phyloP scores from a whole-genome alignment of 1,140 invertebrate genomes.

The Drosophila pallidifrons region DNA sequence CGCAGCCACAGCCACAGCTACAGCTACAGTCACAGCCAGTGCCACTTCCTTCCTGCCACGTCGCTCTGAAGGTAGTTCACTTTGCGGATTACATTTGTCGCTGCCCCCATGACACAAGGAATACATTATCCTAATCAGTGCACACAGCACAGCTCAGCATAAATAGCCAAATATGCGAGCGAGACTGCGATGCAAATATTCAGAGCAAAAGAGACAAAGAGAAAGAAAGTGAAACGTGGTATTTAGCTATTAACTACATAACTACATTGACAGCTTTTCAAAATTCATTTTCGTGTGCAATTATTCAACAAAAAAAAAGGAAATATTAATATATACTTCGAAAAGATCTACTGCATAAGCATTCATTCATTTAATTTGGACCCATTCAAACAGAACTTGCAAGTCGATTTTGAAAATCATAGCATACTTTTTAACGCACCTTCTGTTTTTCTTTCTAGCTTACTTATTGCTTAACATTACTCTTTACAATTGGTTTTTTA shows the following conservation, averaged over 20 bases:
- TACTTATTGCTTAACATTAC: too few relatives aligned
- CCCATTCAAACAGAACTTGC: too few relatives aligned
- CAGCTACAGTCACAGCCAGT: too few relatives aligned
- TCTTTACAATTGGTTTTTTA: too few relatives aligned
- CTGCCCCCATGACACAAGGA: constrained; percentile 20
- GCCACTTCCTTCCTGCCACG: constrained; percentile 14
- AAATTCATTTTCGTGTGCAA: background rate
- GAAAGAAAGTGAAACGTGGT: too few relatives aligned
- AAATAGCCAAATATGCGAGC: constrained; percentile 6
- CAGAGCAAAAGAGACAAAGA: background rate
- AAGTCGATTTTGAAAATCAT: too few relatives aligned
- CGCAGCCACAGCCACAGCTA: too few relatives aligned
- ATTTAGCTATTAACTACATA: background rate
- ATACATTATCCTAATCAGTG: constrained; percentile 34
- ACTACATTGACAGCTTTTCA: constrained; percentile 8
- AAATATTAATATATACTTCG: background rate
- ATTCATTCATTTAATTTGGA: too few relatives aligned
- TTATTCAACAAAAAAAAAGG: background rate
- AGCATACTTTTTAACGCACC: too few relatives aligned
- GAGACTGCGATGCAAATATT: background rate
- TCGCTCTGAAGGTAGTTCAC: constrained; percentile 36
- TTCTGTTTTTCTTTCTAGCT: too few relatives aligned
- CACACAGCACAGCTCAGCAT: constrained; percentile 13
- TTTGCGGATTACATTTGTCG: constrained; percentile 69
- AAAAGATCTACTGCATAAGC: too few relatives aligned